These are phyloP conservation scores for Triplophysa tibetana DNA, from an alignment of 2,113 vertebrate species.

Conservation along the genomic window DNA sequence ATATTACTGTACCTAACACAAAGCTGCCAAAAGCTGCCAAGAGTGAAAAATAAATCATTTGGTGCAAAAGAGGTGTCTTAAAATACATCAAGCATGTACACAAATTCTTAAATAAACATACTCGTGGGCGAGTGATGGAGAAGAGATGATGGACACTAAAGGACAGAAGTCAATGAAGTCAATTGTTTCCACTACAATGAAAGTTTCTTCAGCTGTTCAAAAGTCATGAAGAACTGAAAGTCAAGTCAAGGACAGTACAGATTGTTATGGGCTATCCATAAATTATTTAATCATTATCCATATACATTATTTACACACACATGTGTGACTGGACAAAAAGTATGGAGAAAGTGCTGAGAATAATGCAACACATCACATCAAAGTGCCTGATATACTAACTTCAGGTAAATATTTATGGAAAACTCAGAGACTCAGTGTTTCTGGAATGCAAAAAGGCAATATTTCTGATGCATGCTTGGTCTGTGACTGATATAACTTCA, in stretches of 20 bases:
- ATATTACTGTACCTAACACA: not conserved
- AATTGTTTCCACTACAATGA: constrained; percentile 81
- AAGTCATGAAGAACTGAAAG: constrained; percentile 95
- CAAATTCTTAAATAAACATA: constrained; percentile 27
- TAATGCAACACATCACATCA: no score
- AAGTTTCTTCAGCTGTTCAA: constrained; percentile 93
- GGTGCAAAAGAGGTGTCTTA: constrained; percentile 29
- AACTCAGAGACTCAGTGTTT: no score
- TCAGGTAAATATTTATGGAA: no score
- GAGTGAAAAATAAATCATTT: constrained; percentile 42
- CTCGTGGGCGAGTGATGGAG: constrained; percentile 18
- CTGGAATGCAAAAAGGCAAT: no score
- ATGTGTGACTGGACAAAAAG: no score
- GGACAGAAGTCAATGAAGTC: constrained; percentile 44
- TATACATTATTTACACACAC: no score
- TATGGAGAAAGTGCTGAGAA: no score
- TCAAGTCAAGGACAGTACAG: constrained; percentile 71
- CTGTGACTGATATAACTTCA: not conserved
- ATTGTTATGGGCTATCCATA: not conserved
- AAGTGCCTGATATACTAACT: no score
- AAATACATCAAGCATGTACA: constrained; percentile 31
- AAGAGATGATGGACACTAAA: constrained; percentile 49
- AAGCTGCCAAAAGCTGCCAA: constrained; percentile 57
- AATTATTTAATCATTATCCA: not conserved
- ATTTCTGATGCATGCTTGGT: no score